Evolutionary conservation across 2,113 vertebrate genomes (phyloP).

Genomic region (Xiphorhynchus elegans): DNA sequence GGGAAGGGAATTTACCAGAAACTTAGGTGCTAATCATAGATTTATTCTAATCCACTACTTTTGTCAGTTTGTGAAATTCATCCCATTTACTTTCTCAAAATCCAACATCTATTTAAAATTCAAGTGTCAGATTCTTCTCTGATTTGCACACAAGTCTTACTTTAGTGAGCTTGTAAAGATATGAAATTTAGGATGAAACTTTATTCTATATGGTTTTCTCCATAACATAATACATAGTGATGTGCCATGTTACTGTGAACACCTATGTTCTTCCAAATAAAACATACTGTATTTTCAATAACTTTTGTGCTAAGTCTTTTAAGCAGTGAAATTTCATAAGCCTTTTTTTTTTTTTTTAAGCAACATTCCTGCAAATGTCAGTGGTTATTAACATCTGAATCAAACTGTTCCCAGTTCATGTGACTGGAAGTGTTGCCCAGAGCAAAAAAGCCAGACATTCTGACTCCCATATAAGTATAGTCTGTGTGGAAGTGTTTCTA

Average conservation of each 20-base stretch:
- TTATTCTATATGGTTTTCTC: neutral
- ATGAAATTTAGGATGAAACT: neutral
- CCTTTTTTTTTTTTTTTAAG: neutral
- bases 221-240: neutral
- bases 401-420: constrained; percentile 52
- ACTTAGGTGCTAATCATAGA: neutral
- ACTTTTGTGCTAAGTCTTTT: neutral
- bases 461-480: constrained; percentile 9
- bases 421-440: constrained; percentile 66
- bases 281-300: neutral
- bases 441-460: constrained; percentile 61
- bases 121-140: neutral
- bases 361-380: constrained; percentile 51
- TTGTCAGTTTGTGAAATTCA: neutral
- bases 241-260: neutral
- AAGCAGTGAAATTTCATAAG: constrained; percentile 1
- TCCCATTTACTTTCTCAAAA: neutral
- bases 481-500: neutral
- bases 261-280: neutral
- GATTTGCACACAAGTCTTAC: neutral
- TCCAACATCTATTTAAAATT: neutral
- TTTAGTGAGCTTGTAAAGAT: neutral
- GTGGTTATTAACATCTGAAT: constrained; percentile 53
- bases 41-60: neutral
- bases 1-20: neutral